Conservation (phyloP, 2,797 vertebrate genomes). For the Neosilurus mollespiculum region DNA sequence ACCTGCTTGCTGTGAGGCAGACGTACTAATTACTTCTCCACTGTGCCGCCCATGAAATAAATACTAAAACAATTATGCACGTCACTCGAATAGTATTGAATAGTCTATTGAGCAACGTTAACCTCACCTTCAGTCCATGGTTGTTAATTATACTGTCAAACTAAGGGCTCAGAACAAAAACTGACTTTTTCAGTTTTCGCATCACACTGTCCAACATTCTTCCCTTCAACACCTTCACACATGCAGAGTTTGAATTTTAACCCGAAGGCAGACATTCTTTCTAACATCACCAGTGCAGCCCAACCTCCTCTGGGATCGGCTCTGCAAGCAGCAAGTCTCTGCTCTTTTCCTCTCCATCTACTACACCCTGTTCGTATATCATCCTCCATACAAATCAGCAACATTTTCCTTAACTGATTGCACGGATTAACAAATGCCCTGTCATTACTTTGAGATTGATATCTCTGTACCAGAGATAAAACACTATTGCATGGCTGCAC, state of each 20-base stretch:
- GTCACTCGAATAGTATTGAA: no score
- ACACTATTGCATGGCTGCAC: constrained; percentile 38
- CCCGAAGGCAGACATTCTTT: constrained; percentile 40
- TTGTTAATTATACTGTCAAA: not conserved
- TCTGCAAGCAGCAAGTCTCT: constrained; percentile 25
- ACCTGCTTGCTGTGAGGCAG: no score
- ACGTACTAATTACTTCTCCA: no score
- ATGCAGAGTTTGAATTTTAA: constrained; percentile 37
- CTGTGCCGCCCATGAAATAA: no score
- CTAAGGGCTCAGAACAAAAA: no score
- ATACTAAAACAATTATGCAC: no score
- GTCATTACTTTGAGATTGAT: constrained; percentile 45
- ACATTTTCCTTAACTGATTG: constrained; percentile 41
- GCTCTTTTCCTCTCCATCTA: constrained; percentile 34
- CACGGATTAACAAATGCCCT: constrained; percentile 49
- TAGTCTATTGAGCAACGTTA: no score
- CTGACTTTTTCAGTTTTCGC: not conserved
- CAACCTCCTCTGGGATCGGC: constrained; percentile 21
- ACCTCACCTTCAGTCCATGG: no score
- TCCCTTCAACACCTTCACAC: constrained; percentile 30
- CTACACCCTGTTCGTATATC: constrained; percentile 26
- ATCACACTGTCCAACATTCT: not conserved
- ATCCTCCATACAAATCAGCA: constrained; percentile 42
- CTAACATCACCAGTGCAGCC: constrained; percentile 33
- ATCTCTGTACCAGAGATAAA: constrained; percentile 47